Evolutionary conservation across 2,113 vertebrate genomes (phyloP).

Genomic region (Myotis lucifugus): DNA sequence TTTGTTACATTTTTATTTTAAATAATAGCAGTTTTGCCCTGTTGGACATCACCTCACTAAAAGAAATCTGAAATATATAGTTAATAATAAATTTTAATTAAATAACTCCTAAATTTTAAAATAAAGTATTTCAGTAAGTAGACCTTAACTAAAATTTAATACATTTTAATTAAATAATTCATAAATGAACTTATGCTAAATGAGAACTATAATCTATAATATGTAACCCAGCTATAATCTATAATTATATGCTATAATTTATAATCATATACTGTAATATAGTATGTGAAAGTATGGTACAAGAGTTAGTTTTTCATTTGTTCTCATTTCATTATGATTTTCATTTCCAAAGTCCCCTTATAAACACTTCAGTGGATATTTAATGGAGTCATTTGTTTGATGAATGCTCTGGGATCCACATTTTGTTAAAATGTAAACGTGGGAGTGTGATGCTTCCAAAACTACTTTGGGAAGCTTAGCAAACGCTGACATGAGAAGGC

Average conservation of each 20-base stretch:
- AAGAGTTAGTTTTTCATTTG: background rate
- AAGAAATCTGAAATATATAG: background rate
- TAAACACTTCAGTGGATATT: background rate
- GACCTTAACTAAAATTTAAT: background rate
- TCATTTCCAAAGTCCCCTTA: background rate
- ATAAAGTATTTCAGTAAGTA: background rate
- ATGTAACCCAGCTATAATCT: background rate
- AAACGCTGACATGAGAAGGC: rapidly evolving
- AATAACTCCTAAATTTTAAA: background rate
- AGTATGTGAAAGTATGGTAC: no score
- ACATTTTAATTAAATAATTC: background rate
- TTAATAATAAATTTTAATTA: background rate
- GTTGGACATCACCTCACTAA: background rate
- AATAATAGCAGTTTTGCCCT: background rate
- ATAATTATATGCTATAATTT: rapidly evolving
- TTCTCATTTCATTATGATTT: background rate
- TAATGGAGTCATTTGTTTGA: background rate
- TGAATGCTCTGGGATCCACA: background rate
- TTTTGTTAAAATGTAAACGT: background rate
- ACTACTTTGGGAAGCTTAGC: background rate
- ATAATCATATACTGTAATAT: rapidly evolving
- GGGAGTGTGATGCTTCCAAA: background rate
- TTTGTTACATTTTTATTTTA: background rate
- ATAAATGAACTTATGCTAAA: background rate
- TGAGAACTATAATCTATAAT: background rate